Evolutionary conservation across 2,888 invertebrate genomes (phyloP).

Genomic region (Eustalomyia histrio): DNA sequence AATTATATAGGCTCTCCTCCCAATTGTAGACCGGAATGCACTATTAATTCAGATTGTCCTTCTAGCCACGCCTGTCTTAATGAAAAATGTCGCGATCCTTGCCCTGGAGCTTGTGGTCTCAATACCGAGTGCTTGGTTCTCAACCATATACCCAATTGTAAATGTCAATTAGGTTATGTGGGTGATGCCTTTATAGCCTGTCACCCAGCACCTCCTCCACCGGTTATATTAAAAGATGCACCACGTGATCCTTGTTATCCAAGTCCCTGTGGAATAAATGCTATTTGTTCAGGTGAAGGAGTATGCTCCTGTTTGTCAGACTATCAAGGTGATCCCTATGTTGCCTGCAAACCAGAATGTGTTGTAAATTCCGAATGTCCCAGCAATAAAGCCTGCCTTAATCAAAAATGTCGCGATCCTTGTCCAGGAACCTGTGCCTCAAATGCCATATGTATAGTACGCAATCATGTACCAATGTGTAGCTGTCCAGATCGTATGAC

Average conservation of each 20-base stretch:
- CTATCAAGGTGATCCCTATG: slow-evolving; percentile 87
- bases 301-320: slow-evolving; percentile 84
- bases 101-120: slow-evolving; percentile 87
- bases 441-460: slow-evolving; percentile 85
- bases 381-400: slow-evolving; percentile 84
- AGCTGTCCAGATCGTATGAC: slow-evolving; percentile 85
- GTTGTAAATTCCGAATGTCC: slow-evolving; percentile 85
- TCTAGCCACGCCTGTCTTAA: slow-evolving; percentile 88
- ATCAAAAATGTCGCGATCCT: slow-evolving; percentile 86
- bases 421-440: slow-evolving; percentile 86
- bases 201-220: slow-evolving; percentile 70
- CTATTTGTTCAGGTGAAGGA: slow-evolving; percentile 84
- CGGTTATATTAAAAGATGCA: slow-evolving; percentile 73
- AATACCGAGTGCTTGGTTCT: slow-evolving; percentile 84
- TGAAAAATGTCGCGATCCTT: slow-evolving; percentile 89
- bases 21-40: slow-evolving; percentile 85
- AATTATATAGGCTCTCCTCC: slow-evolving; percentile 87
- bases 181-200: slow-evolving; percentile 87
- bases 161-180: slow-evolving; percentile 85
- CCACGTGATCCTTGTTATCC: slow-evolving; percentile 82
- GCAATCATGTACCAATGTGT: slow-evolving; percentile 87
- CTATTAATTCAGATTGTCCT: slow-evolving; percentile 87
- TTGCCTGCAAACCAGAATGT: slow-evolving; percentile 86
- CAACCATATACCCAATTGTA: slow-evolving; percentile 87
- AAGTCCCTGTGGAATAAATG: slow-evolving; percentile 89